These are phyloP conservation scores for Gobius niger DNA, from an alignment of 2,113 vertebrate genomes.

Conservation along the genomic window DNA sequence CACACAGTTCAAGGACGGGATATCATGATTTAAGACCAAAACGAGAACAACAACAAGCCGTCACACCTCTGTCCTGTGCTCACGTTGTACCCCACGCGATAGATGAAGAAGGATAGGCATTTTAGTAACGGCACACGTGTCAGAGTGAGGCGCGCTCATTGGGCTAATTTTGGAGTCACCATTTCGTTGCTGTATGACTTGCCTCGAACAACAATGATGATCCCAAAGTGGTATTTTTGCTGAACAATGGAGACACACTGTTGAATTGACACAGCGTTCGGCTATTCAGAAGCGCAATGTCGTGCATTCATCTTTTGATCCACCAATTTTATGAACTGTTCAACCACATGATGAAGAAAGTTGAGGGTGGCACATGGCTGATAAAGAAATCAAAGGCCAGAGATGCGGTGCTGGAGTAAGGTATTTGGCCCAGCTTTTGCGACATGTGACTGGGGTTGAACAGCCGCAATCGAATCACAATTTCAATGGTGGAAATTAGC, in stretches of 20 bases:
- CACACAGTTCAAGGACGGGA: slow-evolving; percentile 20
- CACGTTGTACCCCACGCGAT: slow-evolving; percentile 19
- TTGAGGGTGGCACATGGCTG: no score
- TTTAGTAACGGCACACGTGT: slow-evolving; percentile 42
- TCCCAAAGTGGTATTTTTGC: neutral
- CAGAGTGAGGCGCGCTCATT: slow-evolving; percentile 5
- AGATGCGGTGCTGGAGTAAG: no score
- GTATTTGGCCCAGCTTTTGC: no score
- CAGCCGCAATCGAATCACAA: no score
- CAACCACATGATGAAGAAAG: no score
- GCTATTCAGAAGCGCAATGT: neutral
- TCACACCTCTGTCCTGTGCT: slow-evolving; percentile 1
- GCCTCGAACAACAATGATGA: neutral
- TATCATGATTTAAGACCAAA: slow-evolving; percentile 1
- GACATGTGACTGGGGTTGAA: no score
- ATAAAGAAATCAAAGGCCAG: no score
- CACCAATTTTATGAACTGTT: no score
- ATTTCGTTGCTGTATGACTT: slow-evolving; percentile 14
- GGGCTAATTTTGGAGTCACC: slow-evolving; percentile 19
- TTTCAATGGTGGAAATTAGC: no score
- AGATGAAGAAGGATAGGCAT: slow-evolving; percentile 21
- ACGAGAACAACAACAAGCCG: slow-evolving; percentile 28
- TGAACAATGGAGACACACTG: neutral
- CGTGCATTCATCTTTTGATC: no score
- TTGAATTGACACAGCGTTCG: neutral